Base-by-base conservation (phyloP, 2,888 invertebrate species). In the Hydroisotoma schaefferi region DNA sequence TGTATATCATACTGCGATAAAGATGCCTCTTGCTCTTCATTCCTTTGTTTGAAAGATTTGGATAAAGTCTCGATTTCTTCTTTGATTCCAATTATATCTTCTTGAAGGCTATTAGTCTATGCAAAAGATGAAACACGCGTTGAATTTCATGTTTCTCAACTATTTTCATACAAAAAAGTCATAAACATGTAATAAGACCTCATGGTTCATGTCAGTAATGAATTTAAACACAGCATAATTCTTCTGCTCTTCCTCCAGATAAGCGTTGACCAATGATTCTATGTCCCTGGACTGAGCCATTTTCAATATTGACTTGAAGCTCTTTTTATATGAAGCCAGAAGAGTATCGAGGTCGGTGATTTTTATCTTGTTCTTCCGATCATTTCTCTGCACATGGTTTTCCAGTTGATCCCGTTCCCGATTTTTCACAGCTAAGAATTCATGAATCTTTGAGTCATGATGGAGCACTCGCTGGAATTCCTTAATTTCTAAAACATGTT, bases 401-500 rank as follows among this genome's bases (percentile, higher is more conserved):
- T 67, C 67, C 22, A 59, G 51, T 6, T 61, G 47, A 2, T 61
- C 57, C 3, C 67, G 53, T 4, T 64, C 61, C 40, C 56, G 56
- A 40, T 69, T 69, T 38, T 69, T 69, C 12, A 56, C 53, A 6
- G 48, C 55, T 22, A 63, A 40, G 47, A 69, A 69, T 22, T 53
- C 61, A 22, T 62, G 60, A 8, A 58, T 53, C 57, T 66, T 66
- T 6, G 66, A 61, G 47, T 69, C 68, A 37, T 66, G 63, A 27
- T 66, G 66, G 6, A 66, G 55, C 3, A 65, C 57, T 29, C 68
- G 38, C 6, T 62, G 58, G 22, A 63, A 62, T 49, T 69, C 68
- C 57, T 67, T 66, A 43, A 66, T 65, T 54, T 66, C 68, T 29
- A 69, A 33, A 6, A 66, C 63, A 57, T 69, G 68, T 27, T 64